Evolutionary conservation across 2,888 invertebrate genomes (phyloP).

Genomic region (Apamea sordens): DNA sequence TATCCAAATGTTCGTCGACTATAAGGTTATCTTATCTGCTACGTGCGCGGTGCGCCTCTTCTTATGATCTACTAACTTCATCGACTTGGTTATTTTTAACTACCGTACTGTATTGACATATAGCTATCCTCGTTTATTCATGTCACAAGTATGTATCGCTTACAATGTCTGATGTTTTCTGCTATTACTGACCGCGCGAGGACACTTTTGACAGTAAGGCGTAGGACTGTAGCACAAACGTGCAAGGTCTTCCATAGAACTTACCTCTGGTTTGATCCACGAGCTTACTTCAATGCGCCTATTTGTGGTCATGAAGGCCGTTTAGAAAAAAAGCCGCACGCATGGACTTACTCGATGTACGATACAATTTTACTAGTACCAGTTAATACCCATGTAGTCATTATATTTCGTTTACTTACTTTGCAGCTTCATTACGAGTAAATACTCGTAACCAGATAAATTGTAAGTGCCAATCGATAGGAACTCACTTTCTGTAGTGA

Average conservation of each 20-base stretch:
- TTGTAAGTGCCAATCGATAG: neutral
- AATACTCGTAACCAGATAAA: neutral
- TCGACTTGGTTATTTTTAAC: constrained; percentile 18
- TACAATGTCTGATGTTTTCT: neutral
- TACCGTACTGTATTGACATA: constrained; percentile 10
- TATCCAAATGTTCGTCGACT: constrained; percentile 15
- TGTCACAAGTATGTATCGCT: neutral
- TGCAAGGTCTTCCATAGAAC: neutral
- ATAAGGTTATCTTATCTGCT: constrained; percentile 34
- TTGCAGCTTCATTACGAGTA: neutral
- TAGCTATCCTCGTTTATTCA: constrained; percentile 21
- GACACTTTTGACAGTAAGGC: no score
- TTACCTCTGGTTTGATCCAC: neutral
- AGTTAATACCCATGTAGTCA: neutral
- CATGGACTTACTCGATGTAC: neutral
- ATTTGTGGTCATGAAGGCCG: neutral
- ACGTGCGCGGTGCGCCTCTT: neutral
- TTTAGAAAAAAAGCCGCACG: neutral
- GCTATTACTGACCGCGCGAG: neutral
- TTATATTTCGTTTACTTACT: neutral
- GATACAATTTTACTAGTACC: neutral
- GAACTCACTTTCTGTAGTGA: neutral
- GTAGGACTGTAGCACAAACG: no score
- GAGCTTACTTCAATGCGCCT: neutral
- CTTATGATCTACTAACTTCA: no score